Conservation (phyloP, 2,113 vertebrate species). For the Phylloscopus trochilus region DNA sequence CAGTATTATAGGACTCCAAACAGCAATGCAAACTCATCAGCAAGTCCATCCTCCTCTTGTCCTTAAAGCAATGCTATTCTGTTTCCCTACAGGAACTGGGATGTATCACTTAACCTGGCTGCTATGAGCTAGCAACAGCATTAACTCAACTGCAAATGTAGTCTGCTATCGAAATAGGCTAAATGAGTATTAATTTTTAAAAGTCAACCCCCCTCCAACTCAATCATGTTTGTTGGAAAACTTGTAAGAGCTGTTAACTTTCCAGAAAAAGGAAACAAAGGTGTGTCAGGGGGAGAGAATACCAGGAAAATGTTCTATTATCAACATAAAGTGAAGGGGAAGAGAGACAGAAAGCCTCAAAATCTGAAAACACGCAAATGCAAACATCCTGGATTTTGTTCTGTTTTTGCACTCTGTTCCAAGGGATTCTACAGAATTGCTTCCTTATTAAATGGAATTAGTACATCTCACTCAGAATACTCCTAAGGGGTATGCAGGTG, state of each 20-base stretch:
- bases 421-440: not conserved
- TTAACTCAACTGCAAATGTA: not conserved
- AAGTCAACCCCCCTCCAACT: not conserved
- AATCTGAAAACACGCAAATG: not conserved
- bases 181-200: not conserved
- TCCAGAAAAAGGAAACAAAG: not conserved
- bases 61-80: not conserved
- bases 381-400: not conserved
- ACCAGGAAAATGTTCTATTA: not conserved
- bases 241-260: not conserved
- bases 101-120: not conserved
- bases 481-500: not conserved
- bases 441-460: not conserved
- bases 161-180: not conserved
- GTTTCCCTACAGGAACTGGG: not conserved
- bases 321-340: not conserved
- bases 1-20: not conserved
- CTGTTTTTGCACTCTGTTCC: not conserved
- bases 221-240: fast-evolving
- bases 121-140: not conserved
- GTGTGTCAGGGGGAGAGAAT: not conserved
- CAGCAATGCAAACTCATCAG: not conserved
- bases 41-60: not conserved
- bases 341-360: not conserved
- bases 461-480: not conserved